phyloP scores from a whole-genome alignment of 2,797 vertebrate genomes.

The Diceros bicornis region DNA sequence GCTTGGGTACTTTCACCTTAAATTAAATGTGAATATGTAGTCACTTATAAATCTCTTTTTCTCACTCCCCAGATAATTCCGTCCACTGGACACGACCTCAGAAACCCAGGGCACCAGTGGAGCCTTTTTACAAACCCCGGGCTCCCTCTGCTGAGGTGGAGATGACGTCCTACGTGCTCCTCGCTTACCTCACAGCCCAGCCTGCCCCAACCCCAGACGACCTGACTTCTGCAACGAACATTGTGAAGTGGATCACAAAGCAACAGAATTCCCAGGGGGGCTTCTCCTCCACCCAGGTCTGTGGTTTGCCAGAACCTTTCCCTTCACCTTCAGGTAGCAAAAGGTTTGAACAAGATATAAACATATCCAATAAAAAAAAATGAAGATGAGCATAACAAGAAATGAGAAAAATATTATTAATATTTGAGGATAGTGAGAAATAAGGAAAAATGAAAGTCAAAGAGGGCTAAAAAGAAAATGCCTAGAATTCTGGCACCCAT shows the following conservation, averaged over 20 bases:
- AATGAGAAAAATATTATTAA: neutral
- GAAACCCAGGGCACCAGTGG: conserved; percentile 44
- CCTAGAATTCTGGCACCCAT: neutral
- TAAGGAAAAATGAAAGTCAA: conserved; percentile 43
- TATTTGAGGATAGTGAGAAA: neutral
- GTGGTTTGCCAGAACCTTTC: neutral
- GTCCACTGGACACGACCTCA: conserved; percentile 88
- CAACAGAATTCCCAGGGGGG: conserved; percentile 88
- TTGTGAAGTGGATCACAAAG: conserved; percentile 84
- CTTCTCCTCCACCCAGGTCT: conserved; percentile 89
- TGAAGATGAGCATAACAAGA: neutral
- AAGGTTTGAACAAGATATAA: neutral
- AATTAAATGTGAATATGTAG: neutral
- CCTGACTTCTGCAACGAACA: neutral
- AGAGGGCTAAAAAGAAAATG: neutral
- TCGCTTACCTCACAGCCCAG: conserved; percentile 70
- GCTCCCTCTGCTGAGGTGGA: conserved; percentile 89
- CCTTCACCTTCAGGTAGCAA: neutral
- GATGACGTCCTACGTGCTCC: conserved; percentile 85
- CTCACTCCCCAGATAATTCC: conserved; percentile 76
- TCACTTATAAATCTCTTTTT: neutral
- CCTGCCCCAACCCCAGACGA: conserved; percentile 69
- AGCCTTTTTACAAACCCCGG: neutral
- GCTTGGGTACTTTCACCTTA: neutral
- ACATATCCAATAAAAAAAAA: neutral